A percentile compares a stretch with the other conserved stretches of the same genome.
phyloP scores from a whole-genome alignment of 1,140 invertebrate species.

The Papilio helenus region DNA sequence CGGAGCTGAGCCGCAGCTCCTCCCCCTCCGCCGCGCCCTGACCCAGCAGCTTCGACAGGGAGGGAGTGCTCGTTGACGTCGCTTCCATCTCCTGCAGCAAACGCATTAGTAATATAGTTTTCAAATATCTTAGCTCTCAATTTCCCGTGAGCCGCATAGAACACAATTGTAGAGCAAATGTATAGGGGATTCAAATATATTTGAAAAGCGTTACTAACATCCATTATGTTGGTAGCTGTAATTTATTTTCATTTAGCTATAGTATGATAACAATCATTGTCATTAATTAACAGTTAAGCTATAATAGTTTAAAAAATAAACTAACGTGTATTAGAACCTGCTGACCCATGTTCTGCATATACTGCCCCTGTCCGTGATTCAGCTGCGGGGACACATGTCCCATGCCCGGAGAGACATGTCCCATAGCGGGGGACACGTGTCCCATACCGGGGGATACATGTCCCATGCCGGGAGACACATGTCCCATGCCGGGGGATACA shows the following conservation, averaged over 20 bases:
- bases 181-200: no score
- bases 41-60: constrained; percentile 51
- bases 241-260: neutral
- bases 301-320: no score
- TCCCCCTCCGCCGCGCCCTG: constrained; percentile 49
- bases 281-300: no score
- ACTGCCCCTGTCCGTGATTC: constrained; percentile 21
- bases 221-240: neutral
- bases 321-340: constrained; percentile 16
- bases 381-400: neutral
- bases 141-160: no score
- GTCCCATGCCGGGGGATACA: constrained; percentile 45
- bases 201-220: no score
- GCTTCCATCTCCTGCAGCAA: constrained; percentile 48
- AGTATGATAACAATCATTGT: no score
- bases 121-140: neutral
- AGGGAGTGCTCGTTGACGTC: constrained; percentile 47
- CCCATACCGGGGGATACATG: constrained; percentile 13
- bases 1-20: constrained; percentile 47
- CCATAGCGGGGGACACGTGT: constrained; percentile 36
- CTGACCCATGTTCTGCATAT: constrained; percentile 23
- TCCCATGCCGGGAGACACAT: constrained; percentile 43
- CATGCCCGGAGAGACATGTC: constrained; percentile 40
- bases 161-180: no score
- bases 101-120: neutral